Evolutionary conservation across 2,888 invertebrate species (phyloP).

Genomic region (Cataglyphis altisquamis): DNA sequence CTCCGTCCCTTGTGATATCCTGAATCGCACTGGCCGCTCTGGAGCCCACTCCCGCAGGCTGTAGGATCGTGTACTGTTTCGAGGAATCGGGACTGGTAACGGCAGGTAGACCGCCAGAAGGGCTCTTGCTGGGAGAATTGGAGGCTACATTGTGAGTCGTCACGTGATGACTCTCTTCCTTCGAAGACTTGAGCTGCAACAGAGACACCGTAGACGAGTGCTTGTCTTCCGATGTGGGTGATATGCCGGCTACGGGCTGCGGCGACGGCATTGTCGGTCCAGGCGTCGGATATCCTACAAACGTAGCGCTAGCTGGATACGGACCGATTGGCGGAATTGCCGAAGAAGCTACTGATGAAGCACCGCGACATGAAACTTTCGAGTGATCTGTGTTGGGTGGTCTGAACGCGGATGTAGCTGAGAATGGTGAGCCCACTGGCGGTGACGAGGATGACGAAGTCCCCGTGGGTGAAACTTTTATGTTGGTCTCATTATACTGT

Average conservation of each 20-base stretch:
- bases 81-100: slow-evolving; percentile 88
- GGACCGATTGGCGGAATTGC: slow-evolving; percentile 87
- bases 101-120: slow-evolving; percentile 79
- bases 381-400: slow-evolving; percentile 90
- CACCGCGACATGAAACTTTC: slow-evolving; percentile 86
- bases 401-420: slow-evolving; percentile 93
- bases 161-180: slow-evolving; percentile 81
- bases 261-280: slow-evolving; percentile 82
- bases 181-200: slow-evolving; percentile 86
- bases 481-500: slow-evolving; percentile 88
- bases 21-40: slow-evolving; percentile 94
- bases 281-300: slow-evolving; percentile 90
- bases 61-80: slow-evolving; percentile 95
- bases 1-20: slow-evolving; percentile 91
- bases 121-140: slow-evolving; percentile 77
- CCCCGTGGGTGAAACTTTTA: slow-evolving; percentile 86
- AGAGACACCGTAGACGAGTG: slow-evolving; percentile 85
- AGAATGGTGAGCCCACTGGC: slow-evolving; percentile 87
- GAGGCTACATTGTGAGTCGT: slow-evolving; percentile 73
- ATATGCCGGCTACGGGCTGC: slow-evolving; percentile 79
- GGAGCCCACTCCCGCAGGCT: slow-evolving; percentile 93
- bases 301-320: slow-evolving; percentile 91
- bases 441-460: slow-evolving; percentile 86
- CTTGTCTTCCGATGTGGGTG: slow-evolving; percentile 84
- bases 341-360: slow-evolving; percentile 78